These are phyloP conservation scores for Emmelina monodactyla DNA, from an alignment of 2,888 invertebrate species.

Conservation along the genomic window DNA sequence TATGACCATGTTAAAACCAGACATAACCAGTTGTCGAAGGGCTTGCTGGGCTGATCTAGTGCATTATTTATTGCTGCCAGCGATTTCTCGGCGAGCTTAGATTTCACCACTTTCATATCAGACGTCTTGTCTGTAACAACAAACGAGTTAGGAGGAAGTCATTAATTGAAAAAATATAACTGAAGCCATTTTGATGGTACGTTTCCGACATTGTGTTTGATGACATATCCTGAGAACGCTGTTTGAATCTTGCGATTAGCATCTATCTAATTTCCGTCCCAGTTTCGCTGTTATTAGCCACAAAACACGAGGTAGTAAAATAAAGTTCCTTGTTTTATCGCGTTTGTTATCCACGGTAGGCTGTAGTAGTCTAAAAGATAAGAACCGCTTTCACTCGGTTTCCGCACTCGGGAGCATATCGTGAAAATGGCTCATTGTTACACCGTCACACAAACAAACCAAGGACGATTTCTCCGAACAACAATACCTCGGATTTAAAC, in stretches of 20 bases:
- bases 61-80: slow-evolving; percentile 58
- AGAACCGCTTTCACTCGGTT: slow-evolving; percentile 42
- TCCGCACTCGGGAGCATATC: slow-evolving; percentile 34
- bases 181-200: too few relatives aligned
- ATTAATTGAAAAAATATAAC: too few relatives aligned
- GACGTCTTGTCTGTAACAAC: slow-evolving; percentile 30
- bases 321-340: too few relatives aligned
- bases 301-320: too few relatives aligned
- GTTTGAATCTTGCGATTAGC: too few relatives aligned
- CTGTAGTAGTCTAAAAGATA: too few relatives aligned
- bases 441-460: slow-evolving; percentile 18
- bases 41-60: slow-evolving; percentile 47
- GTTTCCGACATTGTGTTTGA: too few relatives aligned
- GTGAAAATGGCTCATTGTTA: slow-evolving; percentile 44
- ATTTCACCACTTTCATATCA: slow-evolving; percentile 63
- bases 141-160: too few relatives aligned
- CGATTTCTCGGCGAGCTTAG: slow-evolving; percentile 52
- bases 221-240: too few relatives aligned
- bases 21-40: slow-evolving; percentile 51
- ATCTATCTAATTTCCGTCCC: too few relatives aligned
- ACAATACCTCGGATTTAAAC: slow-evolving; percentile 20
- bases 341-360: too few relatives aligned
- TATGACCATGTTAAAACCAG: slow-evolving; percentile 34
- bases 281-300: too few relatives aligned
- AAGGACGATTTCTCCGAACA: slow-evolving; percentile 48